Evolutionary conservation across 2,113 vertebrate species (phyloP).

Genomic region (Gnathonemus echidnorhynchus): DNA sequence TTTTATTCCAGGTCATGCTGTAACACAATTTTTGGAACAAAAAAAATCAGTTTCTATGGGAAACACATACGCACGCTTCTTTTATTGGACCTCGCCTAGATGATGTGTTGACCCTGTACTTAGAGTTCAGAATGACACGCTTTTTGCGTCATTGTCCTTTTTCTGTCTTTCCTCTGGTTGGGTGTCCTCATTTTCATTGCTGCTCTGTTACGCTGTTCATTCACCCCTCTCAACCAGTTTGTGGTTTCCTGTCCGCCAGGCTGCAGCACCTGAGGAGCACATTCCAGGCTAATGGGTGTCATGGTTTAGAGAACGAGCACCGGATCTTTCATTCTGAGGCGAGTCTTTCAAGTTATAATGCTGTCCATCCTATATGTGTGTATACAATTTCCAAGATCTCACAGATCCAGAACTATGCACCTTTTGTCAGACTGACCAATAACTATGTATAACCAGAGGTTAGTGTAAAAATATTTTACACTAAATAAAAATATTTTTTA

Average conservation of each 20-base stretch:
- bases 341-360: neutral
- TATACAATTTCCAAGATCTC: neutral
- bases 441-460: neutral
- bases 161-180: neutral
- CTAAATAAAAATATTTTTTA: too few species aligned
- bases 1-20: neutral
- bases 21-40: neutral
- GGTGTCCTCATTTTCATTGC: neutral
- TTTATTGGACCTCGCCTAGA: neutral
- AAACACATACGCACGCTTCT: neutral
- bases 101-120: neutral
- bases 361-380: neutral
- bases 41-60: neutral
- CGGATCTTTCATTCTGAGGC: slow-evolving; percentile 61
- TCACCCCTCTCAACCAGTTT: neutral
- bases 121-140: neutral
- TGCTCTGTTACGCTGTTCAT: neutral
- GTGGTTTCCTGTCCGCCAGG: slow-evolving; percentile 33
- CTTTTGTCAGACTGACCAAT: neutral
- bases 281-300: slow-evolving; percentile 40
- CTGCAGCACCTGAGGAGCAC: slow-evolving; percentile 43
- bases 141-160: neutral
- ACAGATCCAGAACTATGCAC: neutral
- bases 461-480: neutral
- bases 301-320: slow-evolving; percentile 51